Conservation (phyloP, 2,113 vertebrate species). For the Heterotilapia buettikoferi region DNA sequence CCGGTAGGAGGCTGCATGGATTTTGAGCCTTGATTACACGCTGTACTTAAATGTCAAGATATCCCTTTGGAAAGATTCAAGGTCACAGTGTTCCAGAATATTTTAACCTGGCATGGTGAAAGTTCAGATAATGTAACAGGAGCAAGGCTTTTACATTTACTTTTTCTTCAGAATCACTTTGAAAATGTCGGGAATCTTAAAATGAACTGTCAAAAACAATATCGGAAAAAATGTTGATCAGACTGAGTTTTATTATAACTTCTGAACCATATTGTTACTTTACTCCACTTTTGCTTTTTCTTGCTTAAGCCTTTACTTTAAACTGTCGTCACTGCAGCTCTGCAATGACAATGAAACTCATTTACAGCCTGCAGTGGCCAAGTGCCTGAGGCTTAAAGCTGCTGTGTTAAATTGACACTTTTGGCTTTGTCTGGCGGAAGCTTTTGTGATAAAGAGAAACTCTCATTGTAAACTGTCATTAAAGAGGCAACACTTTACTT, state of each 20-base stretch:
- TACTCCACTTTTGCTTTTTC: neutral
- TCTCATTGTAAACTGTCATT: constrained; percentile 40
- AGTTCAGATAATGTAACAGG: neutral
- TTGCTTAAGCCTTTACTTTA: neutral
- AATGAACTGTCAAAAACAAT: neutral
- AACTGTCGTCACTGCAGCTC: constrained; percentile 1
- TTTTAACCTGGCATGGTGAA: neutral
- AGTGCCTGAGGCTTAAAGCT: constrained; percentile 12
- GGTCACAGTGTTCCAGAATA: constrained; percentile 5
- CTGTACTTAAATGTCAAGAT: constrained; percentile 39
- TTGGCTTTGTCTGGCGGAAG: constrained; percentile 17
- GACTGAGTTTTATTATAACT: neutral
- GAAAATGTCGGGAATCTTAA: neutral
- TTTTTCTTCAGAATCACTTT: neutral
- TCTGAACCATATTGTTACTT: neutral
- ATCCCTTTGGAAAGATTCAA: neutral
- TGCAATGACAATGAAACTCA: neutral
- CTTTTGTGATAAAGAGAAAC: constrained; percentile 37
- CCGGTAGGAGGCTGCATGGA: neutral
- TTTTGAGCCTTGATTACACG: constrained; percentile 7
- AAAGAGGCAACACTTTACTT: constrained; percentile 21
- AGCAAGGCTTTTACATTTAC: neutral
- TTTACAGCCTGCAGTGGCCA: neutral
- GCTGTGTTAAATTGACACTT: constrained; percentile 30
- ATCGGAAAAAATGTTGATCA: neutral